Conservation (phyloP, 2,113 vertebrate species). For the Holacanthus passer region DNA sequence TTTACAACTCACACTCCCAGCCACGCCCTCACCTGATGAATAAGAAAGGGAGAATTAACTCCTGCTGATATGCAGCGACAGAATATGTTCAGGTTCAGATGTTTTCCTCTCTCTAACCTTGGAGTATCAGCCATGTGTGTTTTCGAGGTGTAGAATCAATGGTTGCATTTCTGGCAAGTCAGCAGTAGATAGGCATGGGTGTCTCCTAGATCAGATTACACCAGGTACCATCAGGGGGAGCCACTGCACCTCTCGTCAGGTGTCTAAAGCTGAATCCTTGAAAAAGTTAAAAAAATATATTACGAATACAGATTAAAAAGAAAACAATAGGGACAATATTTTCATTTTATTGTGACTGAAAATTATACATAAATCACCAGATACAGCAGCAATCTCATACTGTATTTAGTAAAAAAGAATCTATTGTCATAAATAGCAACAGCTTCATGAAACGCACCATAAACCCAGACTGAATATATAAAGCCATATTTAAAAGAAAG, state of each 20-base stretch:
- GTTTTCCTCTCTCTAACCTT: constrained; percentile 51
- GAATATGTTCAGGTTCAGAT: not conserved
- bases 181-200: constrained; percentile 39
- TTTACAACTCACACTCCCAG: constrained; percentile 64
- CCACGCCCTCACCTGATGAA: constrained; percentile 75
- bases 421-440: not conserved
- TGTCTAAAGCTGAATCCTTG: constrained; percentile 35
- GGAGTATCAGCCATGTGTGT: constrained; percentile 63
- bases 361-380: not conserved
- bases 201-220: constrained; percentile 30
- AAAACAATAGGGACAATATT: not conserved
- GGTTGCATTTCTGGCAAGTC: constrained; percentile 54
- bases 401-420: not conserved
- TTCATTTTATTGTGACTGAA: not conserved
- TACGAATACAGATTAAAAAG: not conserved
- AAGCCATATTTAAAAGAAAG: not conserved
- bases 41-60: constrained; percentile 2
- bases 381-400: not conserved
- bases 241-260: constrained; percentile 48
- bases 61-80: not conserved
- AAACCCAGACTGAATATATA: not conserved
- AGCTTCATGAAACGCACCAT: not conserved
- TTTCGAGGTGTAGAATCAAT: constrained; percentile 20
- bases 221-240: constrained; percentile 48
- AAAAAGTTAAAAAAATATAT: not conserved